phyloP scores from a whole-genome alignment of 2,888 invertebrate genomes.

The Callimorpha dominula region DNA sequence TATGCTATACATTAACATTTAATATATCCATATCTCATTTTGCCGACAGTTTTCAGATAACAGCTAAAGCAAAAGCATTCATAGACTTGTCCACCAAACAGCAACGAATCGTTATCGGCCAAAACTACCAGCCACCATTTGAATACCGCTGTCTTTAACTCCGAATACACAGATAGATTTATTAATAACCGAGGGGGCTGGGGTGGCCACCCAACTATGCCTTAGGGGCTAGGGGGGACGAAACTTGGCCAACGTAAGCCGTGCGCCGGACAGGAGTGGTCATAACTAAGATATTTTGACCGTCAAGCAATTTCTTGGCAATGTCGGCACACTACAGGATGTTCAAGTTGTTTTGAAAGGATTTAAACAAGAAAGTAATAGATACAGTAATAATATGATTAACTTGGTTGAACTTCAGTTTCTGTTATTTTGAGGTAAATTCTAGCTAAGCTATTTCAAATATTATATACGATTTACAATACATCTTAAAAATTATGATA shows the following conservation, averaged over 20 bases:
- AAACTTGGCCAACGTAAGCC: constrained; percentile 84
- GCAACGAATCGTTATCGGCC: constrained; percentile 54
- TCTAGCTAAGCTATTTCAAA: background rate
- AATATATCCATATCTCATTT: background rate
- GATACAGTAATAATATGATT: constrained; percentile 66
- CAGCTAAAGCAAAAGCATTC: constrained; percentile 18
- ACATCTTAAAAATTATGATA: background rate
- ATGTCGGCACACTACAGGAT: constrained; percentile 73
- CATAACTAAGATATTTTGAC: constrained; percentile 87
- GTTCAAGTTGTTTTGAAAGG: constrained; percentile 68
- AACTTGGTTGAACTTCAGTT: constrained; percentile 49
- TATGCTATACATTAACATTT: background rate
- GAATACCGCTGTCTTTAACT: constrained; percentile 78
- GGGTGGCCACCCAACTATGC: constrained; percentile 67
- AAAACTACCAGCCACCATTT: constrained; percentile 59
- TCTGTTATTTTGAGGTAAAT: constrained; percentile 16
- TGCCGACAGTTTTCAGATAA: constrained; percentile 18
- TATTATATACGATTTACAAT: background rate
- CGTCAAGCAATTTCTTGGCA: constrained; percentile 85
- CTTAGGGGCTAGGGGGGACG: constrained; percentile 68
- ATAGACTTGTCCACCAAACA: constrained; percentile 16
- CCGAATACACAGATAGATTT: constrained; percentile 84
- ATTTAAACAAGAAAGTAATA: constrained; percentile 67
- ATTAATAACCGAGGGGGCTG: constrained; percentile 78
- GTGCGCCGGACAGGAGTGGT: constrained; percentile 84